Percentiles rank a stretch among this genome's conserved stretches.
These are phyloP conservation scores for Balaeniceps rex DNA, from an alignment of 2,113 vertebrate species.

Conservation along the genomic window DNA sequence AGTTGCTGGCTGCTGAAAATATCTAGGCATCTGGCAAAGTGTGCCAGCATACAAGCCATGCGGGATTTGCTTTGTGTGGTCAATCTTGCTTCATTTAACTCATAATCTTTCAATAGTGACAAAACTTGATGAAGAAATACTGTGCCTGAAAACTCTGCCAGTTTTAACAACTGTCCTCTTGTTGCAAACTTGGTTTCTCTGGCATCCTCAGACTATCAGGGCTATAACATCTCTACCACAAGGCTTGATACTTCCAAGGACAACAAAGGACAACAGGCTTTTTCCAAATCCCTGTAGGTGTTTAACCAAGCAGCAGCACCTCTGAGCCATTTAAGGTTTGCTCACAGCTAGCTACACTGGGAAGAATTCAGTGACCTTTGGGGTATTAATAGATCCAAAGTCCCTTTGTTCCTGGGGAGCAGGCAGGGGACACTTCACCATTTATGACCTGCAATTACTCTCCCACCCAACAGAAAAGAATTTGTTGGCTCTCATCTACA, in stretches of 20 bases:
- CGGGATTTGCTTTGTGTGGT: neutral
- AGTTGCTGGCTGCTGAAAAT: neutral
- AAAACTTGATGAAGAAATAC: neutral
- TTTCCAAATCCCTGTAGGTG: neutral
- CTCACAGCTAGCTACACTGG: neutral
- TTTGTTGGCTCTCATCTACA: rapidly evolving
- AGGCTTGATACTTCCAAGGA: neutral
- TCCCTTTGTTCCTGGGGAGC: neutral
- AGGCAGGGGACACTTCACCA: neutral
- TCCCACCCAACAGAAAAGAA: neutral
- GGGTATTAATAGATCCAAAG: neutral
- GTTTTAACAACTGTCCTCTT: neutral
- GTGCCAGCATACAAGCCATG: neutral
- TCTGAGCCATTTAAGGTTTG: neutral
- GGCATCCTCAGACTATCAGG: neutral
- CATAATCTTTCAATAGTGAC: neutral
- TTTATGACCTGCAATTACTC: neutral
- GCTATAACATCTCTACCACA: neutral
- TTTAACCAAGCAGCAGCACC: neutral
- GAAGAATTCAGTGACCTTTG: conserved; percentile 9
- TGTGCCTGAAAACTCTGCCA: neutral
- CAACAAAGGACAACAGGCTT: neutral
- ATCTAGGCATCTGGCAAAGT: neutral
- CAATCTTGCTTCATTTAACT: neutral
- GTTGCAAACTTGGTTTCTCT: neutral